Percentiles rank a stretch among this genome's conserved stretches.
Conservation (phyloP, 2,797 vertebrate genomes). For the Oryzias sinensis region DNA sequence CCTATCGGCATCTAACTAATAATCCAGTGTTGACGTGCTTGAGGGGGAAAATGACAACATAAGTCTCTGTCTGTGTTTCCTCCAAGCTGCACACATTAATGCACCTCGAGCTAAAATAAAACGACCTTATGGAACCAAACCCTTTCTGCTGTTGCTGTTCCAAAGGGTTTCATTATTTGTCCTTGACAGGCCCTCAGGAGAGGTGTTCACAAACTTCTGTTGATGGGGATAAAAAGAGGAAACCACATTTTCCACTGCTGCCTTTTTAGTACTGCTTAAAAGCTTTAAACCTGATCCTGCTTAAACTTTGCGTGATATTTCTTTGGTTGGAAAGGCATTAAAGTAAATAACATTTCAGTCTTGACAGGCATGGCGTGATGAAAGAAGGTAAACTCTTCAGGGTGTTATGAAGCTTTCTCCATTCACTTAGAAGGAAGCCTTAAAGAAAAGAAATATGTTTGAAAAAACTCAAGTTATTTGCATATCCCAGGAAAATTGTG, state of each 20-base stretch:
- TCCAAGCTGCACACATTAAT: conserved; percentile 29
- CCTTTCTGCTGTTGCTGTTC: no score
- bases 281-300: conserved; percentile 42
- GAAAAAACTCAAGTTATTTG: conserved; percentile 30
- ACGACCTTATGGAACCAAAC: conserved; percentile 23
- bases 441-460: conserved; percentile 21
- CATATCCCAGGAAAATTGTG: conserved; percentile 17
- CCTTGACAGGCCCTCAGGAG: conserved; percentile 19
- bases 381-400: conserved; percentile 41
- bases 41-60: background rate
- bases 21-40: background rate
- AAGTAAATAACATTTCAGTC: conserved; percentile 52
- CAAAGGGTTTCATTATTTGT: conserved; percentile 25
- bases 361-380: conserved; percentile 44
- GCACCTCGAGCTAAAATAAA: conserved; percentile 25
- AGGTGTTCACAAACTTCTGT: conserved; percentile 15
- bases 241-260: conserved; percentile 30
- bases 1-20: no score
- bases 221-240: conserved; percentile 14
- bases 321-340: conserved; percentile 47
- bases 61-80: conserved; percentile 6
- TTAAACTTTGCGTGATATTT: conserved; percentile 35
- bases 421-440: conserved; percentile 39
- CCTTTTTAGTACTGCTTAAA: conserved; percentile 17
- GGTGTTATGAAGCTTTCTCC: conserved; percentile 24